phyloP scores from a whole-genome alignment of 2,888 invertebrate genomes.

The Oxystoma pomonae region DNA sequence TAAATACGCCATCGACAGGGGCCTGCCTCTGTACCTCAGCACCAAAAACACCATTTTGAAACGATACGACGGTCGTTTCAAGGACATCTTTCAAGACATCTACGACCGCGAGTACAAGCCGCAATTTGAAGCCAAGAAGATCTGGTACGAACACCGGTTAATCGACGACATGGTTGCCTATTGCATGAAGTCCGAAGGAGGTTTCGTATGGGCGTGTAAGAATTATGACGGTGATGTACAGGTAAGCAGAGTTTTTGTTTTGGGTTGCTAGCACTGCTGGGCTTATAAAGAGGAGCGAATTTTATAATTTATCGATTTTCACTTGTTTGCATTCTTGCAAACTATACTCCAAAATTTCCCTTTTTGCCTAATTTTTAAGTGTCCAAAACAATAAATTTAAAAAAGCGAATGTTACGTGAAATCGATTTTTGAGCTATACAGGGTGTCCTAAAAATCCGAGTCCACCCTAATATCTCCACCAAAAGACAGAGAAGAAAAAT shows the following conservation, averaged over 20 bases:
- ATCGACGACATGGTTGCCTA: conserved; percentile 99
- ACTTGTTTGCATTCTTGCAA: too few species aligned
- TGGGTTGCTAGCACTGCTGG: too few species aligned
- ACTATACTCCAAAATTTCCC: too few species aligned
- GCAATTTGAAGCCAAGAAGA: conserved; percentile 76
- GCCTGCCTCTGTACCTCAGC: conserved; percentile 87
- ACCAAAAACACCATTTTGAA: conserved; percentile 97
- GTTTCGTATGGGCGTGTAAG: conserved; percentile 99
- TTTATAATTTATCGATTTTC: background rate
- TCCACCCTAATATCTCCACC: too few species aligned
- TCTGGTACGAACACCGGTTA: conserved; percentile 97
- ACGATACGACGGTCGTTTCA: conserved; percentile 93
- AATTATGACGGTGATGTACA: conserved; percentile 99
- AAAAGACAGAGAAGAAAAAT: too few species aligned
- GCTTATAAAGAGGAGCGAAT: too few species aligned
- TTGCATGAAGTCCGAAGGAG: conserved; percentile 96
- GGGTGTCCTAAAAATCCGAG: too few species aligned
- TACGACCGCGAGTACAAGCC: conserved; percentile 65
- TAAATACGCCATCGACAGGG: conserved; percentile 79
- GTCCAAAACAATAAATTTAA: too few species aligned
- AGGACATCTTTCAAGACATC: conserved; percentile 84
- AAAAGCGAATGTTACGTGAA: too few species aligned
- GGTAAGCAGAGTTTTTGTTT: conserved; percentile 56
- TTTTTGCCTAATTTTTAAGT: too few species aligned
- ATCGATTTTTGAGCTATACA: too few species aligned